Evolutionary conservation across 2,797 vertebrate species (phyloP).

Genomic region (Brachyalestes nurse): DNA sequence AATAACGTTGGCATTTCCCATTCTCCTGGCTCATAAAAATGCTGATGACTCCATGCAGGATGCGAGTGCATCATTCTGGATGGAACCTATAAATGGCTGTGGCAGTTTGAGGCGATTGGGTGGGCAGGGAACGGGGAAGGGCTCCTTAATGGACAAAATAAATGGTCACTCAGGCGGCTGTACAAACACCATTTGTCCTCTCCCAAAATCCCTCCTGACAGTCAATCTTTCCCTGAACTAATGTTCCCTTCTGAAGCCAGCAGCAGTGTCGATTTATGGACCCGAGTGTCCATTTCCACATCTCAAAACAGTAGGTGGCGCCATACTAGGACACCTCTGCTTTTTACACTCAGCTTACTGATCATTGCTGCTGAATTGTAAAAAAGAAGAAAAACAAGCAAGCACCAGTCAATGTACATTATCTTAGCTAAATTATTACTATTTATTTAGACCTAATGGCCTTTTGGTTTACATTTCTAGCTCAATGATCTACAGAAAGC

Average conservation of each 20-base stretch:
- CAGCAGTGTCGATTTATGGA: slow-evolving; percentile 38
- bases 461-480: neutral
- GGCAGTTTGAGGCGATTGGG: slow-evolving; percentile 53
- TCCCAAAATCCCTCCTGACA: slow-evolving; percentile 49
- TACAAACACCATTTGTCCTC: slow-evolving; percentile 57
- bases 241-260: slow-evolving; percentile 46
- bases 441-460: neutral
- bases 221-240: slow-evolving; percentile 55
- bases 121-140: slow-evolving; percentile 42
- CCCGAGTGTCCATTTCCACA: slow-evolving; percentile 5
- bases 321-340: neutral
- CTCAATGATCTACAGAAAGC: neutral
- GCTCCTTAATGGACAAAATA: slow-evolving; percentile 59
- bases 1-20: slow-evolving; percentile 49
- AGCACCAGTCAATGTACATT: no score
- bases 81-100: slow-evolving; percentile 44
- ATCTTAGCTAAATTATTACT: neutral
- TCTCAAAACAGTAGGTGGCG: slow-evolving; percentile 21
- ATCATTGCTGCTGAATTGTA: neutral
- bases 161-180: slow-evolving; percentile 57
- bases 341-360: neutral
- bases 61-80: slow-evolving; percentile 41
- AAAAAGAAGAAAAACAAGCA: neutral
- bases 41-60: slow-evolving; percentile 53
- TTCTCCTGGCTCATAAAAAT: slow-evolving; percentile 53